Evolutionary conservation across 2,888 invertebrate genomes (phyloP), one percentile per base, ranked within the genome.

Genomic region (Andrena hattorfiana): DNA sequence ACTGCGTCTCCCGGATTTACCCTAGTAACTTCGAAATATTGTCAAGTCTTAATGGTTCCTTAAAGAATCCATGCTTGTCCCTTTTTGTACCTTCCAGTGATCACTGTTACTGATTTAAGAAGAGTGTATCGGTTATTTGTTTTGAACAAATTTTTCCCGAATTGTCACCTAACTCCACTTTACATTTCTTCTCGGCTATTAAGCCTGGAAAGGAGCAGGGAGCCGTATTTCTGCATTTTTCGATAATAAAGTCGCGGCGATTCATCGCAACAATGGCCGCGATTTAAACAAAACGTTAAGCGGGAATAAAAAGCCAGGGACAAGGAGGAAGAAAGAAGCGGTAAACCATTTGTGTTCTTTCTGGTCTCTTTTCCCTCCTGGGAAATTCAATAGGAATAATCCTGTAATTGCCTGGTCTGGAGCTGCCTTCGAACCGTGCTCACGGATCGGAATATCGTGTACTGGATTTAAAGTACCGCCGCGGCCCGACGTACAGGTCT

Each of bases 381-480:
- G 81, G 78, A 79, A 83, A 87, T 83, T 77, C 84, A 84, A 84
- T 87, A 85, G 83, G 83, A 84, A 85, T 78, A 67, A 78, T 84
- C 77, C 78, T 84, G 84, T 89, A 89, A 89, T 89, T 89, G 89
- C 84, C 79, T 87, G 77, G 81, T 83, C 83, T 84, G 81, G 83
- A 78, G 83, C 85, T 72, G 76, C 81, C 63, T 81, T 81, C 79
- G 72, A 74, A 48, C 26, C 66, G 74, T 42, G 74, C 73, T 80
- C 77, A 85, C 77, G 72, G 79, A 82, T 86, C 70, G 71, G 72
- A 70, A 77, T 80, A 84, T 80, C 77, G 81, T 73, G 51, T 78
- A 68, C 64, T 30, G 79, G 79, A 77, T 85, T 83, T 78, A 75
- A 79, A 77, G 78, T 83, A 81, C 75, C 70, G 23, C 42, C 66